Percentiles rank a stretch among this genome's conserved stretches.
phyloP scores from a whole-genome alignment of 2,797 vertebrate genomes.

The Simalia tracyae region DNA sequence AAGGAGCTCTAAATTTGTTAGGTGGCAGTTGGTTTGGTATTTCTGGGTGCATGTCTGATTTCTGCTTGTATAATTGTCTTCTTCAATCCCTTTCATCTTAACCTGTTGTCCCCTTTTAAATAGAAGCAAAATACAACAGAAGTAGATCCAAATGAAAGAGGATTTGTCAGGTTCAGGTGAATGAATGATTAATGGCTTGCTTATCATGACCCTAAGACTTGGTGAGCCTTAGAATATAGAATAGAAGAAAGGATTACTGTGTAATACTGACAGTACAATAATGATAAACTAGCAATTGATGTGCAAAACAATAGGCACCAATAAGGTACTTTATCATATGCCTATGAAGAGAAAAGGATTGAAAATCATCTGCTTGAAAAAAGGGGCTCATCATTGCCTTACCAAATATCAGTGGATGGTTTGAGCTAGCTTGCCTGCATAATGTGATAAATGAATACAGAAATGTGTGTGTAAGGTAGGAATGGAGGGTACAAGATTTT shows the following conservation, averaged over 20 bases:
- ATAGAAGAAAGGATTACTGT: constrained; percentile 44
- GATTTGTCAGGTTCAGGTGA: constrained; percentile 43
- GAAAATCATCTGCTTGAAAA: constrained; percentile 27
- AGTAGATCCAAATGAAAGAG: constrained; percentile 51
- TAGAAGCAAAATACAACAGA: constrained; percentile 41
- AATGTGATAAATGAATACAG: background rate
- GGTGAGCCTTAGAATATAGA: constrained; percentile 30
- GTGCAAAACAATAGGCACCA: background rate
- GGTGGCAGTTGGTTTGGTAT: background rate
- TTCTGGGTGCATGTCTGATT: background rate
- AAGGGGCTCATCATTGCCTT: background rate
- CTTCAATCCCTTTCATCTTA: background rate
- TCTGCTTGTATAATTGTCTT: background rate
- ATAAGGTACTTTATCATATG: background rate
- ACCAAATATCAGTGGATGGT: constrained; percentile 27
- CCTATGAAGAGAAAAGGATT: constrained; percentile 26
- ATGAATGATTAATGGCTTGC: constrained; percentile 38
- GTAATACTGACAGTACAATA: constrained; percentile 22
- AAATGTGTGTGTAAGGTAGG: too few species aligned
- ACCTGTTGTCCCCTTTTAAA: constrained; percentile 4
- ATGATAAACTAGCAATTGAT: background rate
- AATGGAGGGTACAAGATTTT: background rate
- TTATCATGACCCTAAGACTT: constrained; percentile 46
- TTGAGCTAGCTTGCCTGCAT: background rate
- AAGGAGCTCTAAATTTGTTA: constrained; percentile 22